Evolutionary conservation across 2,888 invertebrate species (phyloP).

Genomic region (Brassicogethes aeneus): DNA sequence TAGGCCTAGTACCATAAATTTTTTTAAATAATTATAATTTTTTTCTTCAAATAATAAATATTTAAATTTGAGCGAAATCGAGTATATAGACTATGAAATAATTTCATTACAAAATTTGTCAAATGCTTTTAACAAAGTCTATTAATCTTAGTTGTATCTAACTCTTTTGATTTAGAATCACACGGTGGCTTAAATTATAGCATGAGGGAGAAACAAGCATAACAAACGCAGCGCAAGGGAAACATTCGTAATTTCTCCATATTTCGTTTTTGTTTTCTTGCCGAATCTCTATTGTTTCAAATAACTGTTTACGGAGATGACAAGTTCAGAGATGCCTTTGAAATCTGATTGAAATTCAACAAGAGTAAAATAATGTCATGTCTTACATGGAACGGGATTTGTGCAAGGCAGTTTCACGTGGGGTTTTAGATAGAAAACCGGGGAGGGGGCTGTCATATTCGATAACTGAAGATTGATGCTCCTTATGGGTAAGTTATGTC

Average conservation of each 20-base stretch:
- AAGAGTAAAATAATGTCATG: constrained; percentile 32
- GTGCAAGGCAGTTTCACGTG: constrained; percentile 16
- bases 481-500: constrained; percentile 31
- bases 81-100: too few species aligned
- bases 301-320: not conserved
- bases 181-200: too few species aligned
- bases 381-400: constrained; percentile 28
- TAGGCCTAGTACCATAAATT: too few species aligned
- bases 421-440: constrained; percentile 8
- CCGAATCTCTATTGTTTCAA: not conserved
- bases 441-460: constrained; percentile 28
- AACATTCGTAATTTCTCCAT: not conserved
- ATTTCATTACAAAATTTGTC: too few species aligned
- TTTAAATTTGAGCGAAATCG: too few species aligned
- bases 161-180: too few species aligned
- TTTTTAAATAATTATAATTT: too few species aligned
- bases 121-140: too few species aligned
- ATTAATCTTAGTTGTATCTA: too few species aligned
- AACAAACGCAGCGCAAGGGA: too few species aligned
- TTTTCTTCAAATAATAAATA: too few species aligned
- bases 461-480: constrained; percentile 36
- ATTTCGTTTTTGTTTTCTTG: not conserved
- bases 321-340: constrained; percentile 4
- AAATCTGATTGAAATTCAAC: constrained; percentile 33
- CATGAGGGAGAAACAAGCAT: too few species aligned